phyloP scores from a whole-genome alignment of 2,113 vertebrate species.

The Trachemys scripta region DNA sequence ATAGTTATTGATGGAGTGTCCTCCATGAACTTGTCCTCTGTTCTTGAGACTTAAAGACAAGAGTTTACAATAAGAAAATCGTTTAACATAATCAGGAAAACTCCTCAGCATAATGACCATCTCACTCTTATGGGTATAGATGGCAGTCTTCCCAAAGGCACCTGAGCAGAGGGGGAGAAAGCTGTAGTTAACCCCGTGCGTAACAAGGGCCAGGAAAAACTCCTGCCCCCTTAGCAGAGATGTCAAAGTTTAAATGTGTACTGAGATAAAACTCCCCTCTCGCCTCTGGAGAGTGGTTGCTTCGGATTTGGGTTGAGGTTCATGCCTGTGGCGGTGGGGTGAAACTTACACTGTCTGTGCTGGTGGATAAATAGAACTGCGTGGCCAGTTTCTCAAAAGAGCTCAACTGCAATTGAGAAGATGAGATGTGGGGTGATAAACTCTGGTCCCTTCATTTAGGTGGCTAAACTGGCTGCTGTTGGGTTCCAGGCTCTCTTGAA shows the following conservation, averaged over 20 bases:
- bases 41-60: too few species aligned
- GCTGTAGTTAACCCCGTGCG: neutral
- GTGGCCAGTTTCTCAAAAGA: neutral
- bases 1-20: too few species aligned
- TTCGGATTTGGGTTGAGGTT: neutral
- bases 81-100: neutral
- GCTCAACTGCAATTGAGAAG: neutral
- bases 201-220: neutral
- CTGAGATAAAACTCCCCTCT: neutral
- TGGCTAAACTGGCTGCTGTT: neutral
- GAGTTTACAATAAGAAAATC: too few species aligned
- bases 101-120: too few species aligned
- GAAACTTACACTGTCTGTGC: neutral
- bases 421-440: neutral
- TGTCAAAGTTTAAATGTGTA: neutral
- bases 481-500: neutral
- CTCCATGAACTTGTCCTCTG: too few species aligned
- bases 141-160: too few species aligned
- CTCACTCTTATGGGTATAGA: too few species aligned
- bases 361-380: neutral
- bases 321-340: neutral
- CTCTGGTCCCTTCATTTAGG: neutral
- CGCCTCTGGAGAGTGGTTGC: neutral
- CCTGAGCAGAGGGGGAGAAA: neutral
- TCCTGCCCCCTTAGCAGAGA: neutral